Evolutionary conservation across 2,797 vertebrate species (phyloP), one percentile per base, ranked within the genome.

Genomic region (Betta splendens): DNA sequence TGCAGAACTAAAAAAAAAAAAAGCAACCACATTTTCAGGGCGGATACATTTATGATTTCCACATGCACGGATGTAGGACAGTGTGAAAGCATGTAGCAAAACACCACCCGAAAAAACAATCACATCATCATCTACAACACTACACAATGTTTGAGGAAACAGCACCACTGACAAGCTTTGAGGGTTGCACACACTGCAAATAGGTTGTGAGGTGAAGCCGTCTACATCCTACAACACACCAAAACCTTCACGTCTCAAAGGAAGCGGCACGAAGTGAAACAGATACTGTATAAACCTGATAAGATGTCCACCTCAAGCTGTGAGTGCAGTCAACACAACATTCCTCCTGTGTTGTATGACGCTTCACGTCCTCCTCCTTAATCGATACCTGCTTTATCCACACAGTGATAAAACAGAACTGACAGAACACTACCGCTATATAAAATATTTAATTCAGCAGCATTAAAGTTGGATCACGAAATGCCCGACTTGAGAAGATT

Each of bases 211-310:
- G 17, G 48, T 23, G 4, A 10, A 32, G 29, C 13, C 8, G 44
- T 28, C 33, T 26, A 37, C 16, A 39, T 38, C 15, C 43, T 18
- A 31, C 56, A 43, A 49, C 44, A 28, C 17, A 55, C 31, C 4
- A 4, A 35, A 51, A 58, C 17, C 46, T 23, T 52, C 26, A 35
- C 31, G 20, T 56, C 18, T 26, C 49, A 56, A 46, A 40, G 47
- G 43, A 69, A 44, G 46, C 46, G 35, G 21, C 35, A 18, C 31
- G 64, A 46, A 74, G 58, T 63, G 22, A 53, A 69, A 53, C 32
- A 61, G 16, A 55, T 36, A n/a, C n/a, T n/a, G n/a, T n/a, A 35
- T 52, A 22, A 51, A 17, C 48, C 21, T 31, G 46, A 67, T 60
- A 38, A 64, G 45, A 67, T 26, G 55, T 32, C 22, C 59, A 52